phyloP scores from a whole-genome alignment of 2,888 invertebrate species.

The Euzophera pinguis region DNA sequence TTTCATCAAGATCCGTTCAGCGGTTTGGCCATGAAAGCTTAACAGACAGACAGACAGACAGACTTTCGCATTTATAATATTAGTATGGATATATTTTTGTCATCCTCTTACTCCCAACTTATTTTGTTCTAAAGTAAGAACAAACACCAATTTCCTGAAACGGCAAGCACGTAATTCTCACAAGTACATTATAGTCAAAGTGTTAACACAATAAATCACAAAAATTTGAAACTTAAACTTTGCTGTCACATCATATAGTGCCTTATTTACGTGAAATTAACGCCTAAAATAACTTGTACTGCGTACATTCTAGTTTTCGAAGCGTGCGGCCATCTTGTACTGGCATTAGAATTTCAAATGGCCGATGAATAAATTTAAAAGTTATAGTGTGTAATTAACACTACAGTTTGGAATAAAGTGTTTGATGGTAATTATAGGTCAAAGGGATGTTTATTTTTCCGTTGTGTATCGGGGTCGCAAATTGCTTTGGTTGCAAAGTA shows the following conservation, averaged over 20 bases:
- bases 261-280: background rate
- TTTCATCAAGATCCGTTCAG: too few species aligned
- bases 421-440: background rate
- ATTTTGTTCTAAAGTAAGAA: background rate
- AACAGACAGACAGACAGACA: too few species aligned
- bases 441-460: background rate
- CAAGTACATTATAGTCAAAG: background rate
- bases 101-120: background rate
- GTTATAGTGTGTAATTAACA: constrained; percentile 12
- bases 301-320: constrained; percentile 13
- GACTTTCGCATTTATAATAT: too few species aligned
- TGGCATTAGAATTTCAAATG: constrained; percentile 26
- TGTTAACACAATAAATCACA: constrained; percentile 6
- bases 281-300: constrained; percentile 1
- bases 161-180: background rate
- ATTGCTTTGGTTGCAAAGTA: background rate
- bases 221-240: background rate
- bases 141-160: background rate
- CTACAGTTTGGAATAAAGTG: background rate
- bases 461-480: background rate
- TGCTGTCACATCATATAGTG: too few species aligned
- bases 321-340: constrained; percentile 23
- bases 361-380: constrained; percentile 23
- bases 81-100: too few species aligned
- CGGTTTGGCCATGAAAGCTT: too few species aligned